A percentile compares a stretch with the other conserved stretches of the same genome.
These are phyloP conservation scores for Cephus pygmeus DNA, from an alignment of 2,888 invertebrate species.

Conservation along the genomic window DNA sequence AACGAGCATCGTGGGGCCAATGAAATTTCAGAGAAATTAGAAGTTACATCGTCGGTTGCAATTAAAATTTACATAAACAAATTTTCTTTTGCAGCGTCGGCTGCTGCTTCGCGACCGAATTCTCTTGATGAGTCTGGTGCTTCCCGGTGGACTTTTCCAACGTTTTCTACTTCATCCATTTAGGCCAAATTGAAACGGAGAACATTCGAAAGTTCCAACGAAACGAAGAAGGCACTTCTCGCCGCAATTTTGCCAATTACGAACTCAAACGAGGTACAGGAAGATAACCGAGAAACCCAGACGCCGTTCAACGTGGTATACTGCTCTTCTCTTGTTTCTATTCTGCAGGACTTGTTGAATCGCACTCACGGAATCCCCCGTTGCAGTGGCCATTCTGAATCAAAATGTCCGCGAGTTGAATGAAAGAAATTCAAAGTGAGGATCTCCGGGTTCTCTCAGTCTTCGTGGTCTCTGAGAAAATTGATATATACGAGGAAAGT, in stretches of 20 bases:
- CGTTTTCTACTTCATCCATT: neutral
- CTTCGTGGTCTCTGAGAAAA: neutral
- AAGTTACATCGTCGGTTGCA: slow-evolving; percentile 48
- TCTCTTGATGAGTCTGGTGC: neutral
- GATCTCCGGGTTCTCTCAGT: neutral
- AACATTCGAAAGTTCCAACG: neutral
- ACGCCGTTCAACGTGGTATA: neutral
- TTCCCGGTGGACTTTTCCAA: neutral
- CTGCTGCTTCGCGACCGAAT: neutral
- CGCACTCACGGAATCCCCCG: neutral
- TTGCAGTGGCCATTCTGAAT: neutral
- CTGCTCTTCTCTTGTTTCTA: neutral
- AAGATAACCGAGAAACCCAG: neutral
- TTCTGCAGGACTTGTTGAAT: neutral
- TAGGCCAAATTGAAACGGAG: neutral
- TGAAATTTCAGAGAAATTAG: slow-evolving; percentile 52
- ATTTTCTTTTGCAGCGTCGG: slow-evolving; percentile 41
- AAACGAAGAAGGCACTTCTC: neutral
- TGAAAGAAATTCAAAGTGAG: neutral
- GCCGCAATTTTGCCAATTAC: neutral
- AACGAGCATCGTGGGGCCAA: slow-evolving; percentile 27
- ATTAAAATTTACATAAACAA: slow-evolving; percentile 58
- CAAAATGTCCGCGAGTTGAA: neutral
- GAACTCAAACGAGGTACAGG: neutral
- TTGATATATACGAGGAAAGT: neutral